phyloP scores from a whole-genome alignment of 2,888 invertebrate genomes.

The Bibio marci region DNA sequence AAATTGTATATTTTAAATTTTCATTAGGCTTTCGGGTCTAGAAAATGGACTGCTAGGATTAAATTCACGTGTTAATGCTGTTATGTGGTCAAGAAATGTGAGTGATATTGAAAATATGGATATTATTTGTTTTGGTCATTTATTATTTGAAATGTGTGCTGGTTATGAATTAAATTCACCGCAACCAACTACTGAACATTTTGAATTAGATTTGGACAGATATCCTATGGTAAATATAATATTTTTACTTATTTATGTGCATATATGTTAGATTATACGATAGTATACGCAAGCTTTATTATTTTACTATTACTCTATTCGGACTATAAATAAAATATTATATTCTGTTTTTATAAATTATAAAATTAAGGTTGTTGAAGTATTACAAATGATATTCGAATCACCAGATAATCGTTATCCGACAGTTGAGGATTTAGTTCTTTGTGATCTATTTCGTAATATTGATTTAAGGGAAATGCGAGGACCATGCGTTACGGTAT shows the following conservation, averaged over 20 bases:
- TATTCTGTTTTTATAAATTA: not conserved
- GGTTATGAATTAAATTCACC: slow-evolving; percentile 64
- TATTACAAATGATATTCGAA: slow-evolving; percentile 62
- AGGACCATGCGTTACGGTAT: slow-evolving; percentile 61
- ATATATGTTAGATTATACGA: too few species aligned
- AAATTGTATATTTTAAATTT: slow-evolving; percentile 4
- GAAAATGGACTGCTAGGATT: slow-evolving; percentile 74
- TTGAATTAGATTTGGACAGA: slow-evolving; percentile 47
- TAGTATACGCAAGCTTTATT: too few species aligned
- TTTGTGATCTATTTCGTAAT: slow-evolving; percentile 72
- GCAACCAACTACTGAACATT: slow-evolving; percentile 53
- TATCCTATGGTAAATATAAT: slow-evolving; percentile 47
- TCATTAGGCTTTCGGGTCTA: slow-evolving; percentile 62
- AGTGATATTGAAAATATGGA: slow-evolving; percentile 38
- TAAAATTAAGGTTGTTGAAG: slow-evolving; percentile 47
- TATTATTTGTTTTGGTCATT: slow-evolving; percentile 59
- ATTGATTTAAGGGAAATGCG: slow-evolving; percentile 79
- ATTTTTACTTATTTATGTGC: too few species aligned
- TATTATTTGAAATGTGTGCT: slow-evolving; percentile 83
- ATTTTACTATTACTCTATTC: too few species aligned
- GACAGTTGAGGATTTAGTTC: slow-evolving; percentile 58
- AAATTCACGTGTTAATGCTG: slow-evolving; percentile 35
- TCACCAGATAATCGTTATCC: slow-evolving; percentile 48
- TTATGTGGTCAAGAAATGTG: slow-evolving; percentile 32
- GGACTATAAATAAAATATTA: not conserved